Percentiles rank a stretch among this genome's conserved stretches.
These are phyloP conservation scores for Hyperoodon ampullatus DNA, from an alignment of 2,113 vertebrate species.

Conservation along the genomic window DNA sequence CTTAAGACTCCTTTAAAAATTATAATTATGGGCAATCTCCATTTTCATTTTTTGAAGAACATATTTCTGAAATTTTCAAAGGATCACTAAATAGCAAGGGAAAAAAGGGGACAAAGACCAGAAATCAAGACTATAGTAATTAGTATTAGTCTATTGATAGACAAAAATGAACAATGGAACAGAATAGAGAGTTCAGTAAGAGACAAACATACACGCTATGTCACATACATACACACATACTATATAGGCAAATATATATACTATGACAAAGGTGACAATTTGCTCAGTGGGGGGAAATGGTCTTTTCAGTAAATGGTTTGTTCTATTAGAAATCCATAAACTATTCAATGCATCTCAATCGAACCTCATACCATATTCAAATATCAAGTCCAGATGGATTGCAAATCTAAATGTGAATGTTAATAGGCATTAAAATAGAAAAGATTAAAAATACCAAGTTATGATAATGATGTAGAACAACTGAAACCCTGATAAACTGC, in stretches of 20 bases:
- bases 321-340: not conserved
- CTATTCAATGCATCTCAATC: not conserved
- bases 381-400: not conserved
- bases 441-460: not conserved
- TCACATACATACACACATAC: not conserved
- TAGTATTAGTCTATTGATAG: not conserved
- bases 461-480: not conserved
- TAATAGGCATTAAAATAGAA: not conserved
- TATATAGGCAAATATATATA: not conserved
- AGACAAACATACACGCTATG: not conserved
- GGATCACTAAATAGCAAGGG: not conserved
- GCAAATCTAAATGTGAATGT: not conserved
- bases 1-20: not conserved
- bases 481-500: not conserved
- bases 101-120: not conserved
- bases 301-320: not conserved
- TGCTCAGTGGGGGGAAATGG: not conserved
- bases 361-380: not conserved
- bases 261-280: not conserved
- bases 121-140: not conserved
- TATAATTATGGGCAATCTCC: not conserved
- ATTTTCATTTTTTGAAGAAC: slow-evolving; percentile 28
- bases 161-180: not conserved
- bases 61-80: not conserved
- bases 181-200: not conserved